phyloP scores from a whole-genome alignment of 2,797 vertebrate genomes.

The Manis javanica region DNA sequence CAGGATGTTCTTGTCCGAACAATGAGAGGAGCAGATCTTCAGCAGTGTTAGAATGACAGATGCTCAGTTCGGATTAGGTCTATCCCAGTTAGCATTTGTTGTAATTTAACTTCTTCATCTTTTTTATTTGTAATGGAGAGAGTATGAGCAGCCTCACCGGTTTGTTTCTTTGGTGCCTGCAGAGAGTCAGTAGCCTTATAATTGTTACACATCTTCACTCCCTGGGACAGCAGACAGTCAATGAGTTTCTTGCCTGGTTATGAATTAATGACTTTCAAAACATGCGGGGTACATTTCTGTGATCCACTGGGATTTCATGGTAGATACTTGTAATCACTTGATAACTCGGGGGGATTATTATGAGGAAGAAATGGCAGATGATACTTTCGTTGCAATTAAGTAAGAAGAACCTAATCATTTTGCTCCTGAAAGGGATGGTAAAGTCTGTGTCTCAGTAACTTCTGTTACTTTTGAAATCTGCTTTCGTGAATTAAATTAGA shows the following conservation, averaged over 20 bases:
- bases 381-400: neutral
- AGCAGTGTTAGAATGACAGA: neutral
- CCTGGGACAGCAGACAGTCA: neutral
- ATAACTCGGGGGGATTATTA: neutral
- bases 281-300: neutral
- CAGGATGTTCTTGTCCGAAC: neutral
- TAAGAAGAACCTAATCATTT: conserved; percentile 4
- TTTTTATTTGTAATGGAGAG: fast-evolving
- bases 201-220: neutral
- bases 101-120: neutral
- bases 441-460: neutral
- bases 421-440: neutral
- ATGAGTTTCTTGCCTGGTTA: neutral
- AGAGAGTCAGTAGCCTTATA: neutral
- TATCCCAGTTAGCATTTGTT: neutral
- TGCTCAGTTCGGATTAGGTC: neutral
- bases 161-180: neutral
- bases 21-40: neutral
- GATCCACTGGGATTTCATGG: neutral
- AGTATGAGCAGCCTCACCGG: neutral
- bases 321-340: neutral
- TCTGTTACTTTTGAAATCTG: conserved; percentile 32
- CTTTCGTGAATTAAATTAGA: neutral
- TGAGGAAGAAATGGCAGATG: neutral
- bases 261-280: neutral